Base-by-base conservation (phyloP, 92 coral and sea anemone species). In the Epizoanthus fatuus region DNA sequence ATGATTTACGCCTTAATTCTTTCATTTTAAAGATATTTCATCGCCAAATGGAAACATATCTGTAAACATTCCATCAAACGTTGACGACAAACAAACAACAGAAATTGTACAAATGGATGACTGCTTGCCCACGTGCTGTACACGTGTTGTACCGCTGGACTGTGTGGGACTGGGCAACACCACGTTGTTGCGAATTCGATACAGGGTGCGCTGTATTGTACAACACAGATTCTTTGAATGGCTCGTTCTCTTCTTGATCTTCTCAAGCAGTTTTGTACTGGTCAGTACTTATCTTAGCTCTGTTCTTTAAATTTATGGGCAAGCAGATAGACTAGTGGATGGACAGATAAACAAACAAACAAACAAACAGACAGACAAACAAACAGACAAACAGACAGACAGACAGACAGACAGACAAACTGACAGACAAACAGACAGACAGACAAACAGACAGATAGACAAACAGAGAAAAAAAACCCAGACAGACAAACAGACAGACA, bases 171-270 rank as follows among this genome's bases (percentile, higher is more conserved):
- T 66, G 75, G 90, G 86, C 67, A 75, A 91, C 74, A 88, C 93
- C 85, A 72, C 72, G 16, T 96, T 98, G 99, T 90, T 93, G n/a
- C 87, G 89, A 66, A 87, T 94, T 49, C 98, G 98, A 4, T 92
- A 93, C 22, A 93, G 93, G 74, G 92, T 96, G 75, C 94, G 94
- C 52, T 90, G 97, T 59, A 70, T 94, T 38, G 99, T 96, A 69
- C 92, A 94, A 52, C 99, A 96, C 84, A 92, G 84, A 67, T 90
- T 89, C 69, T 94, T 88, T 56, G 99, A 96, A 75, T 92, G 98
- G 93, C 89, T 94, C 72, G 95, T 96, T 40, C 91, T 96, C 62
- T 88, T 90, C 86, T 79, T 93, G 72, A 94, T 96, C 19, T 83
- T 92, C 77, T 78, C 95, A 75, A 96, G 98, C 88, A 96, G 98